Base-by-base conservation (phyloP, 1,140 invertebrate species). In the Hermetia illucens region DNA sequence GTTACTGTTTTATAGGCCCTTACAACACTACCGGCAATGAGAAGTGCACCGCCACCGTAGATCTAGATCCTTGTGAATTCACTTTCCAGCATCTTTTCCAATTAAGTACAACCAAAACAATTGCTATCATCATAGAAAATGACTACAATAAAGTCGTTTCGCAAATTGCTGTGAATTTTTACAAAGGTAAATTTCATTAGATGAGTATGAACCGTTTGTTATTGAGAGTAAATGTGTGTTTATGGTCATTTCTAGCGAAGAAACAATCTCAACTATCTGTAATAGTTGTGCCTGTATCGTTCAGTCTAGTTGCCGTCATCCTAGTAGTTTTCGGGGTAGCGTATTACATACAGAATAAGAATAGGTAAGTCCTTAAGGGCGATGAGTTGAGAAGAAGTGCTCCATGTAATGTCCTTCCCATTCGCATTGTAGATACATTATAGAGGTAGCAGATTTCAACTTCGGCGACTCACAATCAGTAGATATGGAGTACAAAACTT, bases 401-500 rank as follows among this genome's bases (percentile, higher is more conserved):
- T 9, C 6, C 15, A 31, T n/a, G 4, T 4, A 41, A n/a, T 21
- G 20, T 40, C 21, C 41, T 49, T 47, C 41, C 40, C 49, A 44
- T 52, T 51, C n/a, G n/a, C n/a, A n/a, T n/a, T 58, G 31, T 52
- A 80, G 82, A 45, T 82, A 79, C 48, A 77, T 70, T 2, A 69
- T 89, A 13, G 85, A 90, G 66, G 83, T 87, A 3, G 85, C 84
- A 0, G 79, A 89, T 53, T 89, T 90, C 50, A 82, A 90, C 59
- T 90, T 89, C 55, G 80, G 82, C 2, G 75, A 83, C 45, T 64
- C 58, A 18, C 72, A 72, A 55, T 69, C 65, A 22, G 68, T 73
- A 8, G 79, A 87, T 41, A 68, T 84, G 57, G 83, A 86, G 44
- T 87, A 87, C 49, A 87, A 86, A 64, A 84, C 82, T 17, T 88